Evolutionary conservation across 2,113 vertebrate genomes (phyloP).

Genomic region (Tachuris rubrigastra): DNA sequence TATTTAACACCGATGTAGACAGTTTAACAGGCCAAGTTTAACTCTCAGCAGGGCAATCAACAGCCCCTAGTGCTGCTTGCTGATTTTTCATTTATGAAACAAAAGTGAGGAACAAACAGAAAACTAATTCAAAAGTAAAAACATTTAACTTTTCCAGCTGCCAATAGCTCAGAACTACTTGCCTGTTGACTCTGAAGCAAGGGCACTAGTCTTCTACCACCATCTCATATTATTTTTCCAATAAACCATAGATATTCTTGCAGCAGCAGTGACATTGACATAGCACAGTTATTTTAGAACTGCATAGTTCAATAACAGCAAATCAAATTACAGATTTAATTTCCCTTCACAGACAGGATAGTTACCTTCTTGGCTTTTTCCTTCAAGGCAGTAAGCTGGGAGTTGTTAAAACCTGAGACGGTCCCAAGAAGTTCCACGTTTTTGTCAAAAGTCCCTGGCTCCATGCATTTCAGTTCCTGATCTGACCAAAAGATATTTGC

Average conservation of each 20-base stretch:
- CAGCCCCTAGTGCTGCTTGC: background rate
- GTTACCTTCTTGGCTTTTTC: slow-evolving; percentile 78
- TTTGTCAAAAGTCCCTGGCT: slow-evolving; percentile 62
- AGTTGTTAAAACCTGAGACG: slow-evolving; percentile 57
- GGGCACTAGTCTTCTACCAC: background rate
- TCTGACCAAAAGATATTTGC: slow-evolving; percentile 80
- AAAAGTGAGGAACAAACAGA: slow-evolving; percentile 12
- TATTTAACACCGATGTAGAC: background rate
- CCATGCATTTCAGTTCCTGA: slow-evolving; percentile 73
- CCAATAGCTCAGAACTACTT: background rate
- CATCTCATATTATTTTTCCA: slow-evolving; percentile 7
- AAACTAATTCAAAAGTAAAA: slow-evolving; percentile 10
- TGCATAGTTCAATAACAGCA: slow-evolving; percentile 23
- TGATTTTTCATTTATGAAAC: background rate
- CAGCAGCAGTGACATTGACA: background rate
- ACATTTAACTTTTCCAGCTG: background rate
- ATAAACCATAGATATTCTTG: slow-evolving; percentile 3
- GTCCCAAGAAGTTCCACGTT: slow-evolving; percentile 75
- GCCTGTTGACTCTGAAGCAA: slow-evolving; percentile 9
- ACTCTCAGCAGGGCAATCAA: background rate
- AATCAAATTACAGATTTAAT: slow-evolving; percentile 16
- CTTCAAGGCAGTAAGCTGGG: slow-evolving; percentile 77
- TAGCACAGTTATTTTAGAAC: slow-evolving; percentile 40
- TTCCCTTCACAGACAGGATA: background rate
- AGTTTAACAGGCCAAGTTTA: background rate